These are phyloP conservation scores for Pelobates cultripes DNA, from an alignment of 2,797 vertebrate species.

Conservation along the genomic window DNA sequence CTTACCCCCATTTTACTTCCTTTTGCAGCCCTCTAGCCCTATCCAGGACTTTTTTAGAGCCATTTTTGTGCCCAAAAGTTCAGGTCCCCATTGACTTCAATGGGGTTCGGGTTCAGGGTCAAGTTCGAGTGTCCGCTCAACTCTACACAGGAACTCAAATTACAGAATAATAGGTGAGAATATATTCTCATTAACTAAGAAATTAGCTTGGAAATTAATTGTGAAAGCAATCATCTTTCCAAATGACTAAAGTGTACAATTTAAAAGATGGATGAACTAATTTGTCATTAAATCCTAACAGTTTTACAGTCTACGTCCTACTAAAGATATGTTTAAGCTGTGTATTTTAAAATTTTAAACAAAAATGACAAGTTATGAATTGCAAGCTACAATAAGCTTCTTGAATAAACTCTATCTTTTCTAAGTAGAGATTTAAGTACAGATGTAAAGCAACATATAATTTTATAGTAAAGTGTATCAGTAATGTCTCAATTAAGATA, in stretches of 20 bases:
- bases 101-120: too few species aligned
- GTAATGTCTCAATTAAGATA: too few species aligned
- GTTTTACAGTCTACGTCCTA: conserved; percentile 5
- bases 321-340: background rate
- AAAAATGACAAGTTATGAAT: background rate
- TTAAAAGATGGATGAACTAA: conserved; percentile 27
- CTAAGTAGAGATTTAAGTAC: too few species aligned
- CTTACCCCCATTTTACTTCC: too few species aligned
- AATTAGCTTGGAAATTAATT: conserved; percentile 49
- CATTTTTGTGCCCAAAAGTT: too few species aligned
- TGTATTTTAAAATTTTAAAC: conserved; percentile 7
- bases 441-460: too few species aligned
- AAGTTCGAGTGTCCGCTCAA: too few species aligned
- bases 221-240: conserved; percentile 45
- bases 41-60: too few species aligned
- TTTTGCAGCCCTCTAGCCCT: too few species aligned
- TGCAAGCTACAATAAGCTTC: background rate
- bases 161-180: conserved; percentile 31
- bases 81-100: too few species aligned
- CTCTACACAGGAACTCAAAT: conserved; percentile 24
- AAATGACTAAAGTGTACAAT: conserved; percentile 44
- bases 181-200: conserved; percentile 33
- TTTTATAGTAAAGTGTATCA: too few species aligned
- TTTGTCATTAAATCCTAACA: conserved; percentile 23
- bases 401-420: too few species aligned